A percentile compares a stretch with the other conserved stretches of the same genome.
phyloP scores from a whole-genome alignment of 2,888 invertebrate species.

The Drosophila atripex region DNA sequence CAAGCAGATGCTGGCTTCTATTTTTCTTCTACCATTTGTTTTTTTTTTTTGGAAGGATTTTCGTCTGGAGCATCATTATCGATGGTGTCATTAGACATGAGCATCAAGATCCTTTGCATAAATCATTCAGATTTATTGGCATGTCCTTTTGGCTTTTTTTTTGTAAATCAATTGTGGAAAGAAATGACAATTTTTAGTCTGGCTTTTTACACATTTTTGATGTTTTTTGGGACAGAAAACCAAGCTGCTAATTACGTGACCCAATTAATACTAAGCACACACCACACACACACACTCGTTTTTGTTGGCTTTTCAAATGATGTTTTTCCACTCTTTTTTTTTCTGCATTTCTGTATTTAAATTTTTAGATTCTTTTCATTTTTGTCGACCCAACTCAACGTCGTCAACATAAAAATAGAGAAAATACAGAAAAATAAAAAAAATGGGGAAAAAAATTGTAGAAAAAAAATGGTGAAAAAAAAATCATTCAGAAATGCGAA shows the following conservation, averaged over 20 bases:
- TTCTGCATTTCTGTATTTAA: conserved; percentile 21
- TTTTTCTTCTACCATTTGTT: no score
- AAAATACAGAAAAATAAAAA: background rate
- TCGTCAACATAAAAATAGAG: conserved; percentile 14
- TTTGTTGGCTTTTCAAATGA: conserved; percentile 45
- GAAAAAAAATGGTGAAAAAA: no score
- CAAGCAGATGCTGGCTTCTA: conserved; percentile 19
- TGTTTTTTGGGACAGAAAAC: conserved; percentile 20
- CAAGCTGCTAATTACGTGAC: conserved; percentile 72
- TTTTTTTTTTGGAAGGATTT: background rate
- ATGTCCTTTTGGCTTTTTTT: background rate
- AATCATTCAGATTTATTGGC: conserved; percentile 22
- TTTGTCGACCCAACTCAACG: conserved; percentile 16
- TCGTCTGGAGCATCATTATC: conserved; percentile 62
- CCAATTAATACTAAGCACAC: conserved; percentile 70
- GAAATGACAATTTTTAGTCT: no score
- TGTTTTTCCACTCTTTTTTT: conserved; percentile 41
- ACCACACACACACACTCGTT: conserved; percentile 19
- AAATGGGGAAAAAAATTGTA: no score
- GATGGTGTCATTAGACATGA: conserved; percentile 68
- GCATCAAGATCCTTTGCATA: conserved; percentile 11
- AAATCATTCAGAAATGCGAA: conserved; percentile 31
- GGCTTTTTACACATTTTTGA: background rate
- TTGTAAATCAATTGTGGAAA: no score
- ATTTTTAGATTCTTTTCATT: conserved; percentile 30